Evolutionary conservation across 2,113 vertebrate genomes (phyloP).

Genomic region (Phasianus colchicus): DNA sequence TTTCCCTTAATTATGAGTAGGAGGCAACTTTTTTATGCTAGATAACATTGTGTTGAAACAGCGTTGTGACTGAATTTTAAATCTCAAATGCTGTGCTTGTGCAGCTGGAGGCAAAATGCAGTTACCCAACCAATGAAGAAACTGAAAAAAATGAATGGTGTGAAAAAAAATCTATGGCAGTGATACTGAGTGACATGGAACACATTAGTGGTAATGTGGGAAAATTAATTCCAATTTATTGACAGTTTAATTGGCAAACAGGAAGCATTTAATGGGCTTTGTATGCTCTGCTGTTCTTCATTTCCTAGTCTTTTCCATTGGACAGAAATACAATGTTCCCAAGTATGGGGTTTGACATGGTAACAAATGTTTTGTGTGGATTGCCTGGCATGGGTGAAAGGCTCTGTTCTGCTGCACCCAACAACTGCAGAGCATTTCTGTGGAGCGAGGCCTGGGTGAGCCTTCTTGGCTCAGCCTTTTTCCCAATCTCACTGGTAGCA

Average conservation of each 20-base stretch:
- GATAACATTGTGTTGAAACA: not conserved
- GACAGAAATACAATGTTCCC: slow-evolving; percentile 2
- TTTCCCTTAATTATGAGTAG: not conserved
- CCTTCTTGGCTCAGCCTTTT: not conserved
- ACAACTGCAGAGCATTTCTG: not conserved
- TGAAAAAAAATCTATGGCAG: not conserved
- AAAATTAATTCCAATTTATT: slow-evolving; percentile 42
- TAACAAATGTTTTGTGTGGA: not conserved
- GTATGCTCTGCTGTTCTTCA: not conserved
- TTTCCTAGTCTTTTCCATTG: not conserved
- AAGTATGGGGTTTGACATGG: not conserved
- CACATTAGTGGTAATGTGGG: not conserved
- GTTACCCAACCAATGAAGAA: not conserved
- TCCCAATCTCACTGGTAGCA: not conserved
- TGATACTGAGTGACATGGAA: not conserved
- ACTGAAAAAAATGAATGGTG: not conserved
- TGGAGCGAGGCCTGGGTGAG: not conserved
- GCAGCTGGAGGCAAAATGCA: not conserved
- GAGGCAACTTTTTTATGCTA: not conserved
- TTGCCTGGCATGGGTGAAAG: accelerated
- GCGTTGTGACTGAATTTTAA: not conserved
- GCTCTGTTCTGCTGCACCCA: not conserved
- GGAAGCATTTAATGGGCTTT: slow-evolving; percentile 24
- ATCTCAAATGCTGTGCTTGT: not conserved
- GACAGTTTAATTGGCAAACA: not conserved